phyloP scores from a whole-genome alignment of 2,113 vertebrate genomes.

The Oreocharis arfaki region DNA sequence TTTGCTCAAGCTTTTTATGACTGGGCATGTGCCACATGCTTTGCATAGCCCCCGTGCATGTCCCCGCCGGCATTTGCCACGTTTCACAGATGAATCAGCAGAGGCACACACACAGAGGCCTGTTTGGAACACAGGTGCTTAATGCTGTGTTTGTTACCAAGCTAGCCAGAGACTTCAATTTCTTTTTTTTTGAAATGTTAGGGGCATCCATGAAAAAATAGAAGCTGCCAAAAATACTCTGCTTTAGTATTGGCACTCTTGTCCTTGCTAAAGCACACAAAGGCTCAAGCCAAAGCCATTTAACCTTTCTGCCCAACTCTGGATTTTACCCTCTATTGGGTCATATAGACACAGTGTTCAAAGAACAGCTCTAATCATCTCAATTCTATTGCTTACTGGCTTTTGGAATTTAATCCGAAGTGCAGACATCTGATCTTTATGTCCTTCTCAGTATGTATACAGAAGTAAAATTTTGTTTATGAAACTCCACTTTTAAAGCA shows the following conservation, averaged over 20 bases:
- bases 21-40: not conserved
- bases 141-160: not conserved
- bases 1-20: conserved; percentile 9
- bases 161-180: not conserved
- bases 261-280: not conserved
- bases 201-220: not conserved
- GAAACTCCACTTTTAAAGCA: not conserved
- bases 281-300: not conserved
- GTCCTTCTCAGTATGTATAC: not conserved
- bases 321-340: not conserved
- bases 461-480: not conserved
- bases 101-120: not conserved
- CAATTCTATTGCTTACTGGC: not conserved
- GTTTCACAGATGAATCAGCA: not conserved
- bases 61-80: not conserved
- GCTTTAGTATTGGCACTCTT: not conserved
- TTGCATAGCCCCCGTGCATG: not conserved
- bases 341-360: not conserved
- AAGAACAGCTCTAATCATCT: not conserved
- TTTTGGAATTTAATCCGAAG: not conserved
- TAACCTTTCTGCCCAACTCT: not conserved
- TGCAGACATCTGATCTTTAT: not conserved
- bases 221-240: not conserved
- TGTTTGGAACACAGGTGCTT: not conserved
- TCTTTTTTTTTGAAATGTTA: not conserved